Percentiles rank a stretch among this genome's conserved stretches.
Conservation (phyloP, 2,797 vertebrate species). For the Anolis apletophallus region DNA sequence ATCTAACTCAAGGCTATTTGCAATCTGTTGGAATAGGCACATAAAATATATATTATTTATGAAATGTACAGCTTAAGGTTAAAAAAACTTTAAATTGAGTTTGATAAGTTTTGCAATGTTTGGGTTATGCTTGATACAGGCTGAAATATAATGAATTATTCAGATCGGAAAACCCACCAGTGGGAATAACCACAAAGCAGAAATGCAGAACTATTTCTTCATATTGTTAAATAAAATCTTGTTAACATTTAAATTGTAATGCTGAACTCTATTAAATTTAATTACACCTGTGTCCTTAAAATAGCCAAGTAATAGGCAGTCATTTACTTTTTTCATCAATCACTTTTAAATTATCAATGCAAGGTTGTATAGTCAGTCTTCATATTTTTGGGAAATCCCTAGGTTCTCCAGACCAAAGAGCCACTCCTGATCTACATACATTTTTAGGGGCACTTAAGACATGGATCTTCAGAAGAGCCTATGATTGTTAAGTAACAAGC, state of each 20-base stretch:
- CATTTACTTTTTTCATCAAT: conserved; percentile 29
- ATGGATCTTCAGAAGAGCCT: too few relatives aligned
- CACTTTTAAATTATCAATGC: background rate
- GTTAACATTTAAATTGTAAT: conserved; percentile 56
- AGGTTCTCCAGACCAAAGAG: too few relatives aligned
- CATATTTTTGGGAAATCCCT: too few relatives aligned
- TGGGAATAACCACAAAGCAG: conserved; percentile 65
- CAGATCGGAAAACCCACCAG: conserved; percentile 50
- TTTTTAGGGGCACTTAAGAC: too few relatives aligned
- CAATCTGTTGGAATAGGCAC: conserved; percentile 67
- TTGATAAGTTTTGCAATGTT: conserved; percentile 67
- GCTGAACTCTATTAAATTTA: conserved; percentile 32
- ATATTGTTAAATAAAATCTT: conserved; percentile 44
- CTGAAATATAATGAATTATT: conserved; percentile 71
- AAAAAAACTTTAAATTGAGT: conserved; percentile 72
- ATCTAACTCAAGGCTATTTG: conserved; percentile 42
- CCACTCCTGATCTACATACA: too few relatives aligned
- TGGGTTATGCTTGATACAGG: conserved; percentile 60
- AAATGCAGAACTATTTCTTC: conserved; percentile 59
- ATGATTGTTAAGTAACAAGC: too few relatives aligned
- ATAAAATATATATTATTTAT: conserved; percentile 77
- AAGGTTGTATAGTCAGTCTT: background rate
- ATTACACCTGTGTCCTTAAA: conserved; percentile 30
- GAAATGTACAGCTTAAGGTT: conserved; percentile 71
- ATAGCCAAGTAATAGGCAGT: conserved; percentile 24